Base-by-base conservation (phyloP, 2,888 invertebrate genomes). In the Cephus nigrinus region DNA sequence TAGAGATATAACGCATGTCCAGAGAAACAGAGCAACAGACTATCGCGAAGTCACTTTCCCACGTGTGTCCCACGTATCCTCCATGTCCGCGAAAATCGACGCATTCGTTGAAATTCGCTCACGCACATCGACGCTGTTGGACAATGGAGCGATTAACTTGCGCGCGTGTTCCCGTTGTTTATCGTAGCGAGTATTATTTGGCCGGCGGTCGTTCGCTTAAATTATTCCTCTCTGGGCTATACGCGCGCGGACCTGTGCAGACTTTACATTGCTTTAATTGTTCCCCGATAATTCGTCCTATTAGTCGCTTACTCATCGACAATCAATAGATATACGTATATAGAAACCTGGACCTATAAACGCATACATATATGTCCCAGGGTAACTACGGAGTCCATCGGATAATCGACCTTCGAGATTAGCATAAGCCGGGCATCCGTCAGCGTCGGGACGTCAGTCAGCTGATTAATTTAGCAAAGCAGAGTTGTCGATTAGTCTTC, bases 121-220 rank as follows among this genome's bases (percentile, higher is more conserved):
- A 82, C 85, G 84, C 84, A 83, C 86, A 83, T 85, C 85, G 83
- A 84, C 86, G 86, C 86, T 84, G 84, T 86, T 84, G 84, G 84
- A 89, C 89, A 89, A 89, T 89, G 86, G 87, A 88, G 86, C 89
- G 89, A 88, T 89, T 89, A 89, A 87, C 88, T 89, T 86, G 88
- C 88, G 88, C 84, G 85, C 86, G 85, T 85, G 82, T 84, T 81
- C 81, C 83, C 81, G 87, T 89, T 89, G 88, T 89, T 89, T 88
- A 88, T 88, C 84, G 87, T 85, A 83, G 40, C 85, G 82, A 83
- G 85, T 83, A 85, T 87, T 88, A 87, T 87, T 87, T 86, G 86
- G 85, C 84, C 82, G 84, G 80, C 82, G 83, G 84, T 88, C 87
- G 85, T 87, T 86, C 89, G 88, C 86, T 87, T 88, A 89, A 89